Evolutionary conservation across 2,888 invertebrate genomes (phyloP), one percentile per base, ranked within the genome.

Genomic region (Orgyia antiqua): DNA sequence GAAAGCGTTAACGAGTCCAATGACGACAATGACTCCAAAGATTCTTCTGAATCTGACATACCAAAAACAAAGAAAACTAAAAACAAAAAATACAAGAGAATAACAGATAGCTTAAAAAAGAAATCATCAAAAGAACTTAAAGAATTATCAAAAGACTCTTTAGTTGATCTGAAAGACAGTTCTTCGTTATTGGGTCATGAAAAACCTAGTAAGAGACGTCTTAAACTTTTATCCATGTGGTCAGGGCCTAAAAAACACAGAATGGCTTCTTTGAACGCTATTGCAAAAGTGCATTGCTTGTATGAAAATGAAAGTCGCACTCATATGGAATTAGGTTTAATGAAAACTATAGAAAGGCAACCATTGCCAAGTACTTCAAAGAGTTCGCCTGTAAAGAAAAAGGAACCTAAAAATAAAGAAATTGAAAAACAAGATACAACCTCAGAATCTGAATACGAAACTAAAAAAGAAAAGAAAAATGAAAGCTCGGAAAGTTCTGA

Each of bases 241-340:
- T 88, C 88, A 44, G 93, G 93, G 0, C 93, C 94, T 12, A 95
- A 94, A 71, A 88, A 93, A 24, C 94, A 94, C 64, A 89, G 96
- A 45, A 94, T 95, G 75, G 96, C 96, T 19, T 95, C 96, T 2
- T 74, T 96, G 15, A 96, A 96, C 66, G 96, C 96, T 1, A 72
- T 94, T 50, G 95, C 95, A 13, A 96, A 96, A 84, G 96, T 96
- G 2, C 95, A 96, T 68, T 95, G 95, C 61, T 87, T 96, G 12
- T 96, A 96, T 61, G 96, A 96, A 73, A 96, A 96, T 65, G 96
- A 96, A 77, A 92, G 93, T 29, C 87, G 93, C 28, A 91, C 91
- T 1, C 92, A 92, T 38, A 89, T 92, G 60, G 89, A 90, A 56
- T 54, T 90, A 39, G 90, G 90, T 0, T 60, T 87, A 23, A 83